Percentiles rank a stretch among this genome's conserved stretches.
These are phyloP conservation scores for Bos javanicus DNA, from an alignment of 2,113 vertebrate species.

Conservation along the genomic window DNA sequence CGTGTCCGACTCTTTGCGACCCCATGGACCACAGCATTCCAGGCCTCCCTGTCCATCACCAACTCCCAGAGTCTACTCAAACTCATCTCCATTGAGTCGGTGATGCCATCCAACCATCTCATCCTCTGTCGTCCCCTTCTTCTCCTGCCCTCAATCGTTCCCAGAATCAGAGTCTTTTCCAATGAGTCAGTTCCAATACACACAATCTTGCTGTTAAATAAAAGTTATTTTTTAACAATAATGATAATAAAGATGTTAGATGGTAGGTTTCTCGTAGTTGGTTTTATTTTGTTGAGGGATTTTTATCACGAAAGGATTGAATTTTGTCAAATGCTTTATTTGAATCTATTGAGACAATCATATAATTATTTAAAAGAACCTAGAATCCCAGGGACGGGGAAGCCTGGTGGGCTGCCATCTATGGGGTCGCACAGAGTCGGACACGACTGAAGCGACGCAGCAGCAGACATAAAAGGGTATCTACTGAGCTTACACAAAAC, in stretches of 20 bases:
- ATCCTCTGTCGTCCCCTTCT: neutral
- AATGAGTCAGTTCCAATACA: neutral
- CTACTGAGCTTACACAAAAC: neutral
- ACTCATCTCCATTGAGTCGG: rapidly evolving
- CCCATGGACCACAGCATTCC: rapidly evolving
- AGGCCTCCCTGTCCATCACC: neutral
- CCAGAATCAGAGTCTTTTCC: neutral
- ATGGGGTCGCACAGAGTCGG: too few species aligned
- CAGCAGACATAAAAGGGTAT: too few species aligned
- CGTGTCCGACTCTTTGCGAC: rapidly evolving
- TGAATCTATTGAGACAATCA: neutral
- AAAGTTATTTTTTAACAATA: too few species aligned
- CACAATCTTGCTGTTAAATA: neutral
- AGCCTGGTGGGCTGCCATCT: too few species aligned
- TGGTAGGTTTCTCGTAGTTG: neutral
- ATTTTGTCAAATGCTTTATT: neutral
- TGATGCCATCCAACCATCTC: neutral
- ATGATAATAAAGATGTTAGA: neutral
- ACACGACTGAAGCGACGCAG: too few species aligned
- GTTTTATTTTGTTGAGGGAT: neutral
- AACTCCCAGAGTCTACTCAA: neutral
- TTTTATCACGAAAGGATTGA: neutral
- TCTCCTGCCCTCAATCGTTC: neutral
- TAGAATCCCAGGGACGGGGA: too few species aligned
- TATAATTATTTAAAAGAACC: neutral